phyloP scores from a whole-genome alignment of 2,888 invertebrate species.

The Copidosoma aretas region DNA sequence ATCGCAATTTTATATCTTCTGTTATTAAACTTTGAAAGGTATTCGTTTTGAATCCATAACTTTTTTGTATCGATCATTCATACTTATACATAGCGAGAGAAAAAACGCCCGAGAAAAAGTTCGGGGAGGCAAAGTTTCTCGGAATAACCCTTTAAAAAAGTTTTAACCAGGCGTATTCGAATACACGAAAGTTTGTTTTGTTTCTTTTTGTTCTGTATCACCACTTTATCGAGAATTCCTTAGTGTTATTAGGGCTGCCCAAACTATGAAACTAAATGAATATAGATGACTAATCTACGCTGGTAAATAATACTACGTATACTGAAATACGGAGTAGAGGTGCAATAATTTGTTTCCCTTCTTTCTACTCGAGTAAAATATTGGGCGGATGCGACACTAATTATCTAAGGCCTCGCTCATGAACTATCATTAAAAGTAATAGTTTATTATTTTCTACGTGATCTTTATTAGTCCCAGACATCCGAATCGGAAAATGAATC shows the following conservation, averaged over 20 bases:
- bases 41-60: too few relatives aligned
- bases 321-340: constrained; percentile 13
- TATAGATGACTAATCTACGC: constrained; percentile 36
- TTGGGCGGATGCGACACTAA: constrained; percentile 62
- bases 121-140: background rate
- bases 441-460: constrained; percentile 36
- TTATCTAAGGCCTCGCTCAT: constrained; percentile 63
- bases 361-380: constrained; percentile 45
- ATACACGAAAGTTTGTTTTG: constrained; percentile 45
- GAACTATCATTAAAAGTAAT: constrained; percentile 43
- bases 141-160: constrained; percentile 16
- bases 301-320: constrained; percentile 42
- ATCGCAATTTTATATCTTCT: too few relatives aligned
- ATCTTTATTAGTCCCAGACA: constrained; percentile 55
- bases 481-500: constrained; percentile 41
- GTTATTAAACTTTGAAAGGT: too few relatives aligned
- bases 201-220: too few relatives aligned
- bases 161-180: background rate
- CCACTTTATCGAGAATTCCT: too few relatives aligned
- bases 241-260: constrained; percentile 19
- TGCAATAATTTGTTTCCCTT: background rate
- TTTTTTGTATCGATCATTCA: too few relatives aligned
- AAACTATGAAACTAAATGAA: constrained; percentile 56
- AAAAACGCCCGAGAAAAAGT: too few relatives aligned
- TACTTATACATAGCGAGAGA: too few relatives aligned